These are phyloP conservation scores for Champsocephalus gunnari DNA, from an alignment of 2,797 vertebrate species.

Conservation along the genomic window DNA sequence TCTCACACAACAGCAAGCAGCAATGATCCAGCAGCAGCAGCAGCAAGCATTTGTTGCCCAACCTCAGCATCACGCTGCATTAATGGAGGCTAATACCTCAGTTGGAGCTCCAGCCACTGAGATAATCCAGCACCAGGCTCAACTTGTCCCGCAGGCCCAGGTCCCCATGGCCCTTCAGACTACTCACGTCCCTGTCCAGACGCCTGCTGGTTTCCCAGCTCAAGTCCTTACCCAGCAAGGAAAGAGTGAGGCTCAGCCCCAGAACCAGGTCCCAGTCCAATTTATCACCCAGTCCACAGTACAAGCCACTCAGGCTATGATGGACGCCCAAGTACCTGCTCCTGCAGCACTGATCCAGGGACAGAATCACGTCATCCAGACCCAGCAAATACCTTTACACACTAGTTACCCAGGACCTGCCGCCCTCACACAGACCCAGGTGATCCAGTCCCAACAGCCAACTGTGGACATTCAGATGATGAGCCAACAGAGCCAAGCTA, in stretches of 20 bases:
- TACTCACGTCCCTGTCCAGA: slow-evolving; percentile 64
- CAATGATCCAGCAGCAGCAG: slow-evolving; percentile 43
- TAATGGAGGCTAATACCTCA: slow-evolving; percentile 71
- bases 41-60: slow-evolving; percentile 70
- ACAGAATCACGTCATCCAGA: slow-evolving; percentile 65
- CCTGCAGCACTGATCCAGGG: slow-evolving; percentile 57
- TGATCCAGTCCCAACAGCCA: slow-evolving; percentile 56
- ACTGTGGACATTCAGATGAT: slow-evolving; percentile 56
- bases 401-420: slow-evolving; percentile 67
- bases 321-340: slow-evolving; percentile 59
- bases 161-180: slow-evolving; percentile 66
- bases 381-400: slow-evolving; percentile 72
- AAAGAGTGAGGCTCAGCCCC: slow-evolving; percentile 65
- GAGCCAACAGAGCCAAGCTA: slow-evolving; percentile 61
- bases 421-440: slow-evolving; percentile 62
- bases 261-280: slow-evolving; percentile 70
- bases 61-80: slow-evolving; percentile 64
- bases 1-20: slow-evolving; percentile 65
- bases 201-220: slow-evolving; percentile 47
- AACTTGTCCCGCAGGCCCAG: slow-evolving; percentile 68
- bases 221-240: slow-evolving; percentile 66
- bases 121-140: slow-evolving; percentile 64
- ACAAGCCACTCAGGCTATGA: slow-evolving; percentile 49
- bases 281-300: slow-evolving; percentile 63
- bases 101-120: slow-evolving; percentile 64